Base-by-base conservation (phyloP, 2,113 vertebrate genomes). In the Hystrix cristata region DNA sequence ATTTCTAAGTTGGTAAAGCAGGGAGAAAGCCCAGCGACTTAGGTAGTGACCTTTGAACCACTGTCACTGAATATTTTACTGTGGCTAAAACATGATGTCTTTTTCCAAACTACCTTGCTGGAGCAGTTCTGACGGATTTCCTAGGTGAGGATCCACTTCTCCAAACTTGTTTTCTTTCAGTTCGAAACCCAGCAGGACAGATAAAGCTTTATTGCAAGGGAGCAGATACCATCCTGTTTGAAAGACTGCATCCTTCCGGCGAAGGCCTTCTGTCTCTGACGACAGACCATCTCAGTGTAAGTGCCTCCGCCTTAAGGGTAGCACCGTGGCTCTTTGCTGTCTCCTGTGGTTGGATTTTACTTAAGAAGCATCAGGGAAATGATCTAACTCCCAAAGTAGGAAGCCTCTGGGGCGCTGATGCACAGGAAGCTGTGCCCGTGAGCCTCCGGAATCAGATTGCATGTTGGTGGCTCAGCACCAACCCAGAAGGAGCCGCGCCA, bases 191-290 rank as follows among this genome's bases (percentile, higher is more conserved):
- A 13, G 46, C 96, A 92, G 98, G 98, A 48, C 98, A 98, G 90
- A 98, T 98, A 94, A 98, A 98, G 86, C 97, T 99, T 93, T 99
- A 98, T 87, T 98, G 93, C 86, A 98, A 98, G 97, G 98, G 98
- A 92, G 98, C 97, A 67, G 98, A 98, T 78, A 98, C 96, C 7
- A 95, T 98, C 85, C 81, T 98, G n/a, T 99, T 98, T 97, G 98
- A 99, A 91, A 98, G 98, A 78, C 98, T 99, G 97, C 98, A 98
- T 95, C 94, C 96, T 69, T 98, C 97, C 62, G 98, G 60, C 65
- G 93, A 98, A 90, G 90, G 97, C 38, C 95, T 98, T 78, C 97
- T 97, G 91, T 94, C 94, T 93, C 95, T 98, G 95, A 98, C 98
- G 5, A 98, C 98, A 81, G 98, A 95, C 62, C 98, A 98, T 59